Base-by-base conservation (phyloP, 2,888 invertebrate species). In the Drosophila meridiana region DNA sequence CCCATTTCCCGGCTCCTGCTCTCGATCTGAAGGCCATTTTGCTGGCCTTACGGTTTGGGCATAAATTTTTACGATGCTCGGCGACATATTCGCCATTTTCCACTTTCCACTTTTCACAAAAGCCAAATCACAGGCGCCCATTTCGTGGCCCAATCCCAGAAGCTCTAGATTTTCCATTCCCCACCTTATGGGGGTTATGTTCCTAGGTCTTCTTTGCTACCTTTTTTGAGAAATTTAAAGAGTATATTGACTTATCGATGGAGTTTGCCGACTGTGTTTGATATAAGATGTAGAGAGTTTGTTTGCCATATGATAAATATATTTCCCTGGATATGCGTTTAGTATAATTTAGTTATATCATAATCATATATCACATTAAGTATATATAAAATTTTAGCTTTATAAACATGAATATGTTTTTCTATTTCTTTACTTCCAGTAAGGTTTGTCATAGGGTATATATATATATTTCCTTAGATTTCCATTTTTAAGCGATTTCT, bases 61-160 rank as follows among this genome's bases (percentile, higher is more conserved):
- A 89, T 89, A 88, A 89, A 90, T 89, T 89, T 89, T 89, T 89
- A 89, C 83, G 89, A 90, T 79, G 73, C 80, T 82, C 84, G 86
- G 86, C 89, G 90, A 86, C 91, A 88, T 90, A 82, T 83, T 82
- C 76, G 83, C 84, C 84, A 89, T 89, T 84, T 83, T 83, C 84
- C 80, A 80, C 80, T 77, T 81, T 79, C 75, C 71, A 72, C 78
- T 78, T 79, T 60, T 62, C 66, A 75, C 80, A 74, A 84, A 80
- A 89, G 82, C 82, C 86, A 85, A 85, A 85, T 85, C 85, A 89
- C 87, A 82, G 85, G 60, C 85, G 82, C 82, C 89, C 85, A 85
- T 85, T 85, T 79, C 26, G 66, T 76, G 50, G 78, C 67, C 60
- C 65, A 62, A 59, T 47, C 61, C 55, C 50, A n/a, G 26, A 72